Evolutionary conservation across 2,113 vertebrate genomes (phyloP).

Genomic region (human (Homo sapiens)): DNA sequence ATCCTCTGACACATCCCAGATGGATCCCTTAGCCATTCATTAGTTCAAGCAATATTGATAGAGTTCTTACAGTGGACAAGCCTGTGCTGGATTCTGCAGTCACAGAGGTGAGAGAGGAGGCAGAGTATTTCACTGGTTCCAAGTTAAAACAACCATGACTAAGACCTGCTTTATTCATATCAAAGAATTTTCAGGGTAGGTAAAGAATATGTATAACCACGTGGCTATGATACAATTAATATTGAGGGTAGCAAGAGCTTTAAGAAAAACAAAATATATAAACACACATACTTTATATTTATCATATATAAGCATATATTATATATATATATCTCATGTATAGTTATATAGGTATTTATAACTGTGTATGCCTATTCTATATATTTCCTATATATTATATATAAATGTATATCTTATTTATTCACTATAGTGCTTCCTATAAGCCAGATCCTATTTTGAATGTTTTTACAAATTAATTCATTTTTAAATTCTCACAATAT

Average conservation of each 20-base stretch:
- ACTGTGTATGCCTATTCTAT: neutral
- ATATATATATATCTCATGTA: neutral
- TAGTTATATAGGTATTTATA: neutral
- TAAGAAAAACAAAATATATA: neutral
- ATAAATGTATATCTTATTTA: neutral
- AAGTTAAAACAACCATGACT: neutral
- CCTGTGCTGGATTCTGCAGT: neutral
- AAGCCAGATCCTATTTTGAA: neutral
- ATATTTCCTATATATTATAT: neutral
- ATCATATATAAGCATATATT: neutral
- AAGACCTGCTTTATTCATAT: neutral
- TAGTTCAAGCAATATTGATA: neutral
- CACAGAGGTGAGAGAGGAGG: neutral
- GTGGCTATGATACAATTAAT: neutral
- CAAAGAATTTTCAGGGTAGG: neutral
- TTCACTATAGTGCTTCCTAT: neutral
- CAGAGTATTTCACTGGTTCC: neutral
- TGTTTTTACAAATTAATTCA: neutral
- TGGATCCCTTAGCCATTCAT: neutral
- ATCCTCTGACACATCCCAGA: neutral
- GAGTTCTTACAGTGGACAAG: neutral
- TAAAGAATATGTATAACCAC: neutral
- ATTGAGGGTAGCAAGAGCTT: neutral
- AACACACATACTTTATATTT: neutral
- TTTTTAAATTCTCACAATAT: neutral